A percentile compares a stretch with the other conserved stretches of the same genome.
These are phyloP conservation scores for Eudemis profundana DNA, from an alignment of 2,888 invertebrate species.

Conservation along the genomic window DNA sequence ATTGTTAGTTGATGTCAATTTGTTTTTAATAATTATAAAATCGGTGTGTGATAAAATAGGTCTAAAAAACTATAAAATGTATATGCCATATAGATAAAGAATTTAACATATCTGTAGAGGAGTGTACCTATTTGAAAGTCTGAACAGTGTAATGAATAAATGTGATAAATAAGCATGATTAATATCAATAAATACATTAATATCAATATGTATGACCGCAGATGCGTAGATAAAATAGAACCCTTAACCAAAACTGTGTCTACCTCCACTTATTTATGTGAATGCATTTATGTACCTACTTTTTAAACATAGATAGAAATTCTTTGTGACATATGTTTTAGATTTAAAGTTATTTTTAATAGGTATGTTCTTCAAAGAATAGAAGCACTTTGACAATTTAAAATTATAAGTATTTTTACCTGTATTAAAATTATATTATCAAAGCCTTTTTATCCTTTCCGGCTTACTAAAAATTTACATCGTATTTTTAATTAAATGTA, in stretches of 20 bases:
- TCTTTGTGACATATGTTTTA: neutral
- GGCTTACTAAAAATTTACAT: too few relatives aligned
- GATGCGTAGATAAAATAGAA: neutral
- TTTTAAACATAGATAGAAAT: neutral
- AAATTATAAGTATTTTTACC: too few relatives aligned
- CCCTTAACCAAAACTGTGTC: neutral
- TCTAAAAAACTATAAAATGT: constrained; percentile 29
- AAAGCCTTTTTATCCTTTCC: too few relatives aligned
- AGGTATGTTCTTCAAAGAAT: too few relatives aligned
- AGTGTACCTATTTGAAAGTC: constrained; percentile 32
- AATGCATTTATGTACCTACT: neutral
- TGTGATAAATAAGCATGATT: constrained; percentile 29
- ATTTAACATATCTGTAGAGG: constrained; percentile 41
- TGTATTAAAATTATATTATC: too few relatives aligned
- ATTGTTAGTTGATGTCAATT: too few relatives aligned
- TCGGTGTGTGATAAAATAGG: constrained; percentile 39
- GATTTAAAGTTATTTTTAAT: too few relatives aligned
- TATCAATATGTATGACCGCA: constrained; percentile 13
- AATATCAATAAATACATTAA: too few relatives aligned
- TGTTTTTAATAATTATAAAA: too few relatives aligned
- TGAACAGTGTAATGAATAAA: constrained; percentile 37
- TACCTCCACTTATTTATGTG: neutral
- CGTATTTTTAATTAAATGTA: too few relatives aligned
- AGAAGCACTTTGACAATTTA: too few relatives aligned
- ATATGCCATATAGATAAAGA: constrained; percentile 25